Conservation (phyloP, 2,888 invertebrate genomes). For the Zaprionus bogoriensis region DNA sequence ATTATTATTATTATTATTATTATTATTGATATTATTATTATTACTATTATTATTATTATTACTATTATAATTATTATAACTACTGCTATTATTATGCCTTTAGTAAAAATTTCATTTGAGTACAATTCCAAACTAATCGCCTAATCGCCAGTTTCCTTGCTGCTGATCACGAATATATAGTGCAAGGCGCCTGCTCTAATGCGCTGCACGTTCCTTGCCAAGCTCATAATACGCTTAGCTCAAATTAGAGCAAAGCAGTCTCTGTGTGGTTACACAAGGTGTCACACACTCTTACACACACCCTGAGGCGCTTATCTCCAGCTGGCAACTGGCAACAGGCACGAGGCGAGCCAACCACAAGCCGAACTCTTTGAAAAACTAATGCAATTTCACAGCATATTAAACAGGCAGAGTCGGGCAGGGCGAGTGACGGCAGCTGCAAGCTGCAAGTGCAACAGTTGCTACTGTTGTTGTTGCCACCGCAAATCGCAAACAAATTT, state of each 20-base stretch:
- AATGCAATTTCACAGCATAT: constrained; percentile 77
- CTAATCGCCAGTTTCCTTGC: too few relatives aligned
- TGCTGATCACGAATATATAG: too few relatives aligned
- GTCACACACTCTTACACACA: constrained; percentile 9
- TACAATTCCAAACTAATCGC: too few relatives aligned
- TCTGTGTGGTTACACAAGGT: background rate
- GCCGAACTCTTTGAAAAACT: constrained; percentile 63
- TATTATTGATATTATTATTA: too few relatives aligned
- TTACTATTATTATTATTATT: too few relatives aligned
- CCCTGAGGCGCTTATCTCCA: constrained; percentile 69
- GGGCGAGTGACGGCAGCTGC: constrained; percentile 13
- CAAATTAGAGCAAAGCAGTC: background rate
- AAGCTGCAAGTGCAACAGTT: constrained; percentile 47
- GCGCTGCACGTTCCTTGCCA: background rate
- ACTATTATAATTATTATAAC: too few relatives aligned
- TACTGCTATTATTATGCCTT: too few relatives aligned
- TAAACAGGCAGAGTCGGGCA: constrained; percentile 65
- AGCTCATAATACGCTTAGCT: background rate
- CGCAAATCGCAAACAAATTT: constrained; percentile 57
- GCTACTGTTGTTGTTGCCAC: constrained; percentile 40
- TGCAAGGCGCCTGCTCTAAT: background rate
- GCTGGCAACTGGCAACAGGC: constrained; percentile 32
- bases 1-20: too few relatives aligned
- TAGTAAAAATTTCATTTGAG: too few relatives aligned
- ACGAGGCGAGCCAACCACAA: background rate